Evolutionary conservation across 2,113 vertebrate species (phyloP), one percentile per base, ranked within the genome.

Genomic region (Ascaphus truei): DNA sequence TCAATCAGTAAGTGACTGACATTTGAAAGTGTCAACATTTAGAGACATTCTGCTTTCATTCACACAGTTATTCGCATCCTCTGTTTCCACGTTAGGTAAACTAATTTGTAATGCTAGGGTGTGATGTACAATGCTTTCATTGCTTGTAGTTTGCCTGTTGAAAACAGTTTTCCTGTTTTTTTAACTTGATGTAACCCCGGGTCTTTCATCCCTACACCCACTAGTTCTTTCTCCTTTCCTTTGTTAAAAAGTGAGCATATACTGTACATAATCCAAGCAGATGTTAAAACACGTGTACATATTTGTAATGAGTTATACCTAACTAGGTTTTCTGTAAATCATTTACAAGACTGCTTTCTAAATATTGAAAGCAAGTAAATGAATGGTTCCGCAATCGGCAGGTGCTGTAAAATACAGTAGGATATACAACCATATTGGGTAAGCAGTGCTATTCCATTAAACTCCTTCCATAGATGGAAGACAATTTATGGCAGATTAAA

Each of bases 211-310:
- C 51, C 51, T 6, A 16, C 6, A 2, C 3, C 26, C 36, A 18
- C 16, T 68, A 12, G 22, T 25, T 68, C 41, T 8, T 3, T 58
- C 65, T 47, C 27, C 39, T 68, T 27, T 23, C 33, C 30, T 34
- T 68, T 69, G 66, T 69, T 33, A 16, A 3, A 5, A 39, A 29
- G 5, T 26, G 43, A 34, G 5, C 12, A 16, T 34, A 11, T 22
- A 37, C 55, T 34, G n/a, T 22, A 37, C 55, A 36, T 60, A 50
- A 15, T 27, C 3, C 5, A 58, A 51, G 55, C 66, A 69, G 66
- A 56, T 69, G 66, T 50, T 41, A 59, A 59, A 69, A 69, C 31
- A 68, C 26, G 10, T 13, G 22, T 18, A 7, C 30, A 18, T 31
- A 33, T 15, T 9, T 23, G 15, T 18, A 31, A 47, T 47, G 22